Evolutionary conservation across 1,140 invertebrate species (phyloP), one percentile per base, ranked within the genome.

Genomic region (Antheraea pernyi): DNA sequence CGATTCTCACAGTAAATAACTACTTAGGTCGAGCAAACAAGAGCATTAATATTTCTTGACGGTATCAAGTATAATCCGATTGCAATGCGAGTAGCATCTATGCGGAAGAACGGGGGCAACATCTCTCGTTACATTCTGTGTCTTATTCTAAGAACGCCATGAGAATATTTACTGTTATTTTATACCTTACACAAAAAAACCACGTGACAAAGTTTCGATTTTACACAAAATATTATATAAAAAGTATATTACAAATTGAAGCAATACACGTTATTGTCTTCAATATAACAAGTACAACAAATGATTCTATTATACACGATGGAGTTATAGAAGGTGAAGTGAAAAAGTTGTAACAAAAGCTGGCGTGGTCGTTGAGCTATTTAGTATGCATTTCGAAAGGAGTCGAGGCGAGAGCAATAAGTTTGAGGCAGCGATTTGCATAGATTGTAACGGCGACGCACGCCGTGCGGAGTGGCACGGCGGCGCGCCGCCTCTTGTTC

Each of bases 381-480:
- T 91, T 89, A 91, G 84, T 91, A 89, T 90, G 89, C 87, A 90
- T 89, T 90, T 88, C 85, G 85, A 90, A 91, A 88, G 86, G 83
- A 84, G 83, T 85, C 78, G 86, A 89, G 86, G 86, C 85, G 89
- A 90, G 89, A 90, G 86, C 82, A 91, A 91, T 89, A 91, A 91
- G 88, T 91, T 88, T 82, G 81, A 86, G 81, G 72, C 73, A 69
- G 79, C 82, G 83, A 91, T 91, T 91, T 91, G 86, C 89, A 91
- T 91, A 91, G 88, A 91, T 90, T 90, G 86, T 79, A 80, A 73
- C 79, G 78, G 69, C 69, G 74, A 58, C 62, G 30, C 22, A 74
- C 60, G 71, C 71, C 2, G 39, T 42, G 39, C 39, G 39, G 39
- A 42, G 39, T 69, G 79, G 86, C 88, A 90, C 90, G 89, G 88